phyloP scores from a whole-genome alignment of 2,888 invertebrate genomes.

The Clostera curtula region DNA sequence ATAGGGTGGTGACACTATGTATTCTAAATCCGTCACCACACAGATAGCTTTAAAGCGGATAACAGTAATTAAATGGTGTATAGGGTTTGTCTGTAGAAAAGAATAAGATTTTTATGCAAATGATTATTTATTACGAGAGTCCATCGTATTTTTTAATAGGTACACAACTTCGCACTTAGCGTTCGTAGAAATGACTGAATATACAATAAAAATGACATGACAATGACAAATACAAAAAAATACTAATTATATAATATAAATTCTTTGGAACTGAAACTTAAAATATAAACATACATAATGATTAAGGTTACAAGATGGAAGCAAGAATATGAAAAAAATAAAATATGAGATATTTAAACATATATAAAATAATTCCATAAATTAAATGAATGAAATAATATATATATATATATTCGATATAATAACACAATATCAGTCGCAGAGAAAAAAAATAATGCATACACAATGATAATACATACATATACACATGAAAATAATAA shows the following conservation, averaged over 20 bases:
- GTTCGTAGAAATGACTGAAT: slow-evolving; percentile 27
- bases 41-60: too few species aligned
- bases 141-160: slow-evolving; percentile 45
- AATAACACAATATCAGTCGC: slow-evolving; percentile 35
- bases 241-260: slow-evolving; percentile 10
- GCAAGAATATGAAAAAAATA: slow-evolving; percentile 13
- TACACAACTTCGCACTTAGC: slow-evolving; percentile 24
- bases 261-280: slow-evolving; percentile 59
- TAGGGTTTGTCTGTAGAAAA: too few species aligned
- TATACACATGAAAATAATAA: too few species aligned
- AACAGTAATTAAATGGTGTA: too few species aligned
- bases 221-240: slow-evolving; percentile 32
- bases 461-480: background rate
- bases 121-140: slow-evolving; percentile 46
- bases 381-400: slow-evolving; percentile 14
- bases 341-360: slow-evolving; percentile 16
- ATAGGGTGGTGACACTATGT: too few species aligned
- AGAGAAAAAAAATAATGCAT: slow-evolving; percentile 22
- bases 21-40: too few species aligned
- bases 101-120: slow-evolving; percentile 22
- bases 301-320: slow-evolving; percentile 4
- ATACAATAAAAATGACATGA: slow-evolving; percentile 25
- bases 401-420: slow-evolving; percentile 23
- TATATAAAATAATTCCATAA: slow-evolving; percentile 13
- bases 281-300: slow-evolving; percentile 19